Evolutionary conservation across 2,888 invertebrate species (phyloP), one percentile per base, ranked within the genome.

Genomic region (Spisula subtruncata): DNA sequence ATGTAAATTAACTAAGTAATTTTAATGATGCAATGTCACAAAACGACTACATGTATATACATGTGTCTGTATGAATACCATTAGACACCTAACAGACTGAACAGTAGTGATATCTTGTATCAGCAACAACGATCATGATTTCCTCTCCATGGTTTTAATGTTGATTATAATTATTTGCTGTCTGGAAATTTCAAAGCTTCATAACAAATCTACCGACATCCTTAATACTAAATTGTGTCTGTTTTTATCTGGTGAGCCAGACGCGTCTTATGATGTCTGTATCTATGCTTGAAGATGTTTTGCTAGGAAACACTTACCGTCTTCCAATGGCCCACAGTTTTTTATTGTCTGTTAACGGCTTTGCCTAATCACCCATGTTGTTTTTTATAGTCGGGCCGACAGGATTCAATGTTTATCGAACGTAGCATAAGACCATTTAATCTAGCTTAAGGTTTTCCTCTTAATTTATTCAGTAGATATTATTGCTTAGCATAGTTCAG

Each of bases 311-410:
- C 71, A 71, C 82, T 81, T 82, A 82, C 35, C 66, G 51, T 20
- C n/a, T 82, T 82, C 71, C 87, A 87, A 82, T 87, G 87, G 82
- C 87, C 87, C 87, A 81, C 87, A 81, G 87, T 87, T 87, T 82
- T 87, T 87, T 82, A 87, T 87, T 82, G 87, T 82, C 87, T 87
- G 87, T 87, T 87, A 87, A 87, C 87, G 75, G 81, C 81, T 25
- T 51, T 81, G 12, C 46, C 82, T 82, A 87, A 87, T 87, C 82
- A 83, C 48, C 82, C 87, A 51, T 32, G 48, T 20, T 82, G 48
- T n/a, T 75, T 75, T n/a, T 75, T 75, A 75, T 75, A 18, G 75
- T 35, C 75, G 14, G 35, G 29, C 18, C 75, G 75, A 75, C 35
- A 32, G 32, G 35, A 25, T 35, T 75, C 29, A 75, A 75, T 75